Evolutionary conservation across 2,797 vertebrate genomes (phyloP), one percentile per base, ranked within the genome.

Genomic region (Enteromius viviparus): DNA sequence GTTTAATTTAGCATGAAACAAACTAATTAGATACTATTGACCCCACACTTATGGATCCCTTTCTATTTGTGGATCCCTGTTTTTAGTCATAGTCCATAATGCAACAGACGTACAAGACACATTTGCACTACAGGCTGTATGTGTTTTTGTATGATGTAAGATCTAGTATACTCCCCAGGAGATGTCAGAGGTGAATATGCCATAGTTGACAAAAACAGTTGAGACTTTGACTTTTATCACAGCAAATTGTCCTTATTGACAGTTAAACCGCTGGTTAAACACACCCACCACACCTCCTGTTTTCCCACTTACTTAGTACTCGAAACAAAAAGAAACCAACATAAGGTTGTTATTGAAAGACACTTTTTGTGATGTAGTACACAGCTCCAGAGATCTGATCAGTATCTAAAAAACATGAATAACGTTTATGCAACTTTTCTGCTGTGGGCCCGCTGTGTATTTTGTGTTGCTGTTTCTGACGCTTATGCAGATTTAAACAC

Each of bases 221-320:
- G 60, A 69, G 64, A 58, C 23, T 0, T 21, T 83, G 66, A 10
- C 8, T 51, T 75, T 65, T 75, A 75, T 82, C 58, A 76, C n/a
- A 4, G 6, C 62, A 76, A 11, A 55, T 32, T 51, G 32, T 60
- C 19, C 4, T 69, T 62, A 58, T 47, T 83, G 74, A 69, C 81
- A 62, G 74, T 83, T 83, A 69, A 83, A 77, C 51, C 32, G 51
- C 32, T 82, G 32, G 21, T 82, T 68, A 68, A 76, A 55, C 58
- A 65, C 79, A 74, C 80, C 64, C 49, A 42, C 71, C 32, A 66
- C 60, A 42, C 72, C 62, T 26, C 8, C 55, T 29, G 6, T 21
- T 71, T 19, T 29, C 42, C 12, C 49, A 42, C 9, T 82, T 66
- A 21, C 42, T 32, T 40, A 37, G 29, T 42, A 32, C 34, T 58